Base-by-base conservation (phyloP, 2,113 vertebrate species). In the Odontesthes bonariensis region DNA sequence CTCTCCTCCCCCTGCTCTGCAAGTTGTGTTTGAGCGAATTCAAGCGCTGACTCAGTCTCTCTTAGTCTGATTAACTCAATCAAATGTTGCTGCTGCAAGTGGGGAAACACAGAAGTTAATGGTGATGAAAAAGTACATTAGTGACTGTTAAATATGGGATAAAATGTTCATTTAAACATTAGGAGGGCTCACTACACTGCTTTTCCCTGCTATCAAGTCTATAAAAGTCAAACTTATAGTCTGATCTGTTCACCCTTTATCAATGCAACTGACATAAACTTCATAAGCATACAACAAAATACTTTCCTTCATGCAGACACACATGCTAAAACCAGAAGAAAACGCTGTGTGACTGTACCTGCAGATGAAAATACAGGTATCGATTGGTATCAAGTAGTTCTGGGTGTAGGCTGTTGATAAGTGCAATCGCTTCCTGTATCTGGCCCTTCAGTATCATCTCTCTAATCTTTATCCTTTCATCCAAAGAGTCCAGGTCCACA, bases 1-100 rank as follows among this genome's bases (percentile, higher is more conserved):
- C 98, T 99, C 92, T 99, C 98, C 86, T 99, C 98, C 0, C 98
- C 98, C 85, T 99, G 98, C 82, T 99, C 98, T 0, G 98, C 98
- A 88, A 99, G 88, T 84, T 99, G 98, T 0, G 97, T 98, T 94
- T 99, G 98, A 47, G 98, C 98, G 77, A 99, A 99, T 91, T 99
- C 98, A 91, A 99, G 93, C 0, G 98, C 98, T 1, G 97, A 96
- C 92, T 99, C 98, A 0, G 98, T 99, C 94, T 99, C 97, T 52
- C 98, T 95, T 90, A 98, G 95, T 82, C 98, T 95, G 91, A 99
- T 99, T 92, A 99, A 90, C 91, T 99, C 98, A 5, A 99, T 99
- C 93, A 99, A 91, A 92, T 99, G 98, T 83, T 99, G 98, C 87
- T 99, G 98, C 98, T 99, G 83, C 77, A 63, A 65, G 19, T 77